phyloP scores from a whole-genome alignment of 2,888 invertebrate species.

The Heliconius aoede region DNA sequence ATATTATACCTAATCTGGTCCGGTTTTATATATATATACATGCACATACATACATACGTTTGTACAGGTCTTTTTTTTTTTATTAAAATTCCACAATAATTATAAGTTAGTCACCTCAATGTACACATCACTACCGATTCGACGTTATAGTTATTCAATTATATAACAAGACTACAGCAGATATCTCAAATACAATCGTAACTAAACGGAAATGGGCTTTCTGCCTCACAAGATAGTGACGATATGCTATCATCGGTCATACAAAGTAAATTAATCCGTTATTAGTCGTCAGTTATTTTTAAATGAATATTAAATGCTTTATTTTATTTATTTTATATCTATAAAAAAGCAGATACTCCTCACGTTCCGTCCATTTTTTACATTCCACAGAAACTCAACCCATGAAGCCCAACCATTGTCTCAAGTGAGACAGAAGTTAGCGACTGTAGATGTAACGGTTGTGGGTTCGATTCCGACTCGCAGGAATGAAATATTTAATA shows the following conservation, averaged over 20 bases:
- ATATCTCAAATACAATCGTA: constrained; percentile 21
- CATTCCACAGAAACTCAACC: too few relatives aligned
- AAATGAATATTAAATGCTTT: not conserved
- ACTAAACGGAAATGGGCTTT: constrained; percentile 11
- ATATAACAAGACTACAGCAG: not conserved
- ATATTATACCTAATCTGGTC: not conserved
- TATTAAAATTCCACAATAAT: not conserved
- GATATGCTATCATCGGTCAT: not conserved
- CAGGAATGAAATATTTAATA: too few relatives aligned
- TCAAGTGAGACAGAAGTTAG: too few relatives aligned
- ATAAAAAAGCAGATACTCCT: too few relatives aligned
- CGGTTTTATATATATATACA: not conserved
- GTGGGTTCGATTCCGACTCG: too few relatives aligned
- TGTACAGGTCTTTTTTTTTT: not conserved
- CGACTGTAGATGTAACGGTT: too few relatives aligned
- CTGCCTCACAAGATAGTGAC: not conserved
- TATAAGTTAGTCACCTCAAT: not conserved
- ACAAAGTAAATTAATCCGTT: not conserved
- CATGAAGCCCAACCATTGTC: too few relatives aligned
- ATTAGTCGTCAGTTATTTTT: not conserved
- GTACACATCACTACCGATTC: not conserved
- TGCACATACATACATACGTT: not conserved
- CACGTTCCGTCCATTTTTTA: too few relatives aligned
- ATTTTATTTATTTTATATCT: too few relatives aligned
- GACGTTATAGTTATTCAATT: not conserved